Conservation (phyloP, 2,797 vertebrate genomes). For the Tokudaia muenninki region DNA sequence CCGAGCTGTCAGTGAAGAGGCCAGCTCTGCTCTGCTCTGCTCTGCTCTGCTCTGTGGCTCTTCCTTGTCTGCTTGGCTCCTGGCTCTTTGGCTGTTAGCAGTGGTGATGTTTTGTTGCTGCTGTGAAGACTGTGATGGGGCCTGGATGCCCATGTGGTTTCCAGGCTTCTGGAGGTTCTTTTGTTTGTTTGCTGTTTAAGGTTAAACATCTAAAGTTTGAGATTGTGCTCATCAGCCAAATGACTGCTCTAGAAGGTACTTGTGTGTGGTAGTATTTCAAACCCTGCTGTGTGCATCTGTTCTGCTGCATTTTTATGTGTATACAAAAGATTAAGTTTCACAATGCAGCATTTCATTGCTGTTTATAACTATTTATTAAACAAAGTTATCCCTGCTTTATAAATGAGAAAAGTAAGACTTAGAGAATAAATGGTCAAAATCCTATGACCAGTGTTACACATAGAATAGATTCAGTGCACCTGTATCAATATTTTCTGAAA, state of each 20-base stretch:
- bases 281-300: constrained; percentile 11
- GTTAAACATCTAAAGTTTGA: constrained; percentile 42
- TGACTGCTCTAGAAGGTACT: not conserved
- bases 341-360: constrained; percentile 35
- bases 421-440: constrained; percentile 56
- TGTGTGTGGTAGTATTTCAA: constrained; percentile 23
- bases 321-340: constrained; percentile 34
- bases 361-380: constrained; percentile 37
- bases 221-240: not conserved
- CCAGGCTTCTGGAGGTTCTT: not conserved
- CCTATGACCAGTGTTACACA: constrained; percentile 16
- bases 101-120: not conserved
- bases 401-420: constrained; percentile 33
- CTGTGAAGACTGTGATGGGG: not conserved
- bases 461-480: constrained; percentile 5
- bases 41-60: not conserved
- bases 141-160: not conserved
- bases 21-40: not conserved
- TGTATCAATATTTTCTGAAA: constrained; percentile 54
- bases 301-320: constrained; percentile 41
- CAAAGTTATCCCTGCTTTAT: constrained; percentile 29
- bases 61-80: not conserved
- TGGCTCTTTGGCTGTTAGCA: not conserved
- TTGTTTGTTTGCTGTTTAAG: not conserved
- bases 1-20: not conserved